Base-by-base conservation (phyloP, 2,113 vertebrate genomes). In the Toxostoma redivivum region DNA sequence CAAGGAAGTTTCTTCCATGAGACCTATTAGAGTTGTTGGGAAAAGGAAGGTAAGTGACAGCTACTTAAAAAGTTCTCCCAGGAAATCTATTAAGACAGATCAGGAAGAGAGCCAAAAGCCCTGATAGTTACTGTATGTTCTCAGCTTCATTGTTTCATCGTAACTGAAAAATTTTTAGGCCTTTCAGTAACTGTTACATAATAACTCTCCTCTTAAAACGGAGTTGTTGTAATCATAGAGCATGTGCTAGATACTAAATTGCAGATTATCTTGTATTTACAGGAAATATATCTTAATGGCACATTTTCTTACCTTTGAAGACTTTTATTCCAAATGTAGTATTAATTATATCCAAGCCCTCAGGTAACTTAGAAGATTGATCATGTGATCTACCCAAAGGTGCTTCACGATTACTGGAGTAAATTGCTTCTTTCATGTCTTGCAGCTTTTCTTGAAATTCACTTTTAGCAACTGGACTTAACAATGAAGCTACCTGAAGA, bases 381-480 rank as follows among this genome's bases (percentile, higher is more conserved):
- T 98, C 95, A 45, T 90, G 94, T 70, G 98, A 98, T 94, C 82
- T 98, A 69, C 99, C 98, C 60, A 99, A 69, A 3, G 98, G 97
- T 27, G 97, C 97, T 31, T 95, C 88, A 62, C 86, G 92, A 69
- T 89, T 97, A 73, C 97, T 98, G 18, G 91, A 77, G 94, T 99
- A 99, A 50, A 96, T 54, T 42, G 95, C 94, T 94, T 99, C 98
- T 78, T 97, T 98, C 69, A 98, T 92, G 28, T 98, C 97, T 66
- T 97, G 94, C 21, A 98, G 38, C 97, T 93, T 98, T 86, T 98
- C 97, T 84, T 99, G 98, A 95, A 98, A 98, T n/a, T 73, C 21
- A 15, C 98, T 98, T 92, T 98, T 98, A 40, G 74, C 85, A 51
- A 94, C 95, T n/a, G 98, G 98, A 94, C 98, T 98, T 83, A 99